Conservation (phyloP, 1,140 invertebrate genomes). For the Tetramorium alpestre region DNA sequence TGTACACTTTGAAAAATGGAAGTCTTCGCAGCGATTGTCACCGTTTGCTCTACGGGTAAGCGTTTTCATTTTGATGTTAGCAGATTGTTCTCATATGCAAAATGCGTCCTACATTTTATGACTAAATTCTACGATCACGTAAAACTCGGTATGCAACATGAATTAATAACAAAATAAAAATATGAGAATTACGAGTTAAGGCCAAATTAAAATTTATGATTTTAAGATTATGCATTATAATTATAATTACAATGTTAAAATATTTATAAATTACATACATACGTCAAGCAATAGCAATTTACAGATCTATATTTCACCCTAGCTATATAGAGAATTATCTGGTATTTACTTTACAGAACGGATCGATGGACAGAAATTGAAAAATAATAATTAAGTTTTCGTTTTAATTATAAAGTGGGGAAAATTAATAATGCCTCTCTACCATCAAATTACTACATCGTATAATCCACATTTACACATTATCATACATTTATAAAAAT, state of each 20-base stretch:
- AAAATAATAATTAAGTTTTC: conserved; percentile 69
- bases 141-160: background rate
- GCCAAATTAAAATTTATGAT: conserved; percentile 26
- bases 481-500: background rate
- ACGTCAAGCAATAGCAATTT: background rate
- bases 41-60: conserved; percentile 5
- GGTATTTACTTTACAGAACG: background rate
- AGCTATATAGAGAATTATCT: background rate
- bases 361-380: conserved; percentile 43
- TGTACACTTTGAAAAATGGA: conserved; percentile 40
- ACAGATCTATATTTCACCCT: conserved; percentile 48
- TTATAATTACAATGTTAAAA: background rate
- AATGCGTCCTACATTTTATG: background rate
- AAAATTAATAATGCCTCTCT: conserved; percentile 5
- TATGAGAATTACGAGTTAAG: background rate
- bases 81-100: conserved; percentile 1
- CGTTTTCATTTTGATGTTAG: conserved; percentile 29
- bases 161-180: background rate
- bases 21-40: conserved; percentile 55
- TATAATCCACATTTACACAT: background rate
- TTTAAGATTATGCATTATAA: background rate
- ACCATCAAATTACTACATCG: background rate
- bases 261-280: background rate
- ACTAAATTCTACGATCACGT: background rate
- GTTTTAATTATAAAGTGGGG: conserved; percentile 9